These are phyloP conservation scores for Spilarctia lutea DNA, from an alignment of 2,888 invertebrate genomes.

Conservation along the genomic window DNA sequence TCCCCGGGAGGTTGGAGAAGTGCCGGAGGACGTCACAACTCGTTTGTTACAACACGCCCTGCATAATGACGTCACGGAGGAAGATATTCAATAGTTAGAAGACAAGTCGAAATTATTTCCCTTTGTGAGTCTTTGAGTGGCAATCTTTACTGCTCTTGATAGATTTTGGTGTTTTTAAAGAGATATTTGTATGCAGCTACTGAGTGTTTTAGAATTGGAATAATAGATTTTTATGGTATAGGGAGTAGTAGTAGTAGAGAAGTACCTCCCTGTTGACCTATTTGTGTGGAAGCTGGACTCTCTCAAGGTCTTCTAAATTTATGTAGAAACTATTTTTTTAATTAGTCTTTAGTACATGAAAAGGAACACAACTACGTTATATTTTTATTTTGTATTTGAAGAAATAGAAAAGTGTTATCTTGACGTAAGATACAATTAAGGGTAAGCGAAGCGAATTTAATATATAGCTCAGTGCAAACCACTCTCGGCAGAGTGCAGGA, in stretches of 20 bases:
- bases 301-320: too few relatives aligned
- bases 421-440: neutral
- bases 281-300: neutral
- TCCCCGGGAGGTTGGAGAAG: neutral
- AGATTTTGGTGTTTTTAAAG: neutral
- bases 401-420: neutral
- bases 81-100: neutral
- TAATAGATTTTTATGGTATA: neutral
- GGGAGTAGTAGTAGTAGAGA: too few relatives aligned
- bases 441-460: conserved; percentile 10
- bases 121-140: neutral
- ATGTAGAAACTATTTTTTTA: neutral
- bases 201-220: neutral
- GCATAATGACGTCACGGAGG: neutral
- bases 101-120: neutral
- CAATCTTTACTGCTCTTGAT: neutral
- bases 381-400: neutral
- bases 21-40: neutral
- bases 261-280: neutral
- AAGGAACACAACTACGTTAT: neutral
- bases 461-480: conserved; percentile 19
- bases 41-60: neutral
- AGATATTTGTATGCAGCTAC: neutral
- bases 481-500: neutral
- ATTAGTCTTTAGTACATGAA: neutral